Conservation (phyloP, 2,797 vertebrate species). For the Pipistrellus pygmaeus region DNA sequence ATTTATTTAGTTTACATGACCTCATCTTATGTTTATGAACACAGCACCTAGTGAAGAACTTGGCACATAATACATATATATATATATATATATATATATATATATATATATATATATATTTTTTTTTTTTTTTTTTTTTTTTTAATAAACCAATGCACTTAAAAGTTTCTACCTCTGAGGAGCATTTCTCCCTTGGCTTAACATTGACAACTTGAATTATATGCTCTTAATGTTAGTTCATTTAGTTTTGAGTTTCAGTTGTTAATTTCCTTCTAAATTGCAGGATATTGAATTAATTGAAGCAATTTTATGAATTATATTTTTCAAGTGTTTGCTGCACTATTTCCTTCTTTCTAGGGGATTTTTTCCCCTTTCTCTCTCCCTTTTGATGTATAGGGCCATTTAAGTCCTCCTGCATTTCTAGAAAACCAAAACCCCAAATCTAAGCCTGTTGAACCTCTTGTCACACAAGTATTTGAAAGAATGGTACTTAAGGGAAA, state of each 20-base stretch:
- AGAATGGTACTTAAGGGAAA: constrained; percentile 87
- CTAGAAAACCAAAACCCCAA: constrained; percentile 83
- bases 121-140: background rate
- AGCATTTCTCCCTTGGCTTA: constrained; percentile 34
- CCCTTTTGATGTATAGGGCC: constrained; percentile 74
- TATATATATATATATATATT: too few relatives aligned
- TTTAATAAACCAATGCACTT: background rate
- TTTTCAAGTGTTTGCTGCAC: constrained; percentile 70
- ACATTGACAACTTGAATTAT: constrained; percentile 46
- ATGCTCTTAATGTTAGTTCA: constrained; percentile 64
- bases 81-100: too few relatives aligned
- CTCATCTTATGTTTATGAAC: background rate
- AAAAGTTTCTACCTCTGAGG: constrained; percentile 32
- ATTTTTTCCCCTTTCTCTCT: background rate
- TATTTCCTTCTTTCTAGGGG: constrained; percentile 61
- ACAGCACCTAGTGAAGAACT: background rate
- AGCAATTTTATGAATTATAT: constrained; percentile 76
- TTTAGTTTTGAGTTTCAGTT: constrained; percentile 70
- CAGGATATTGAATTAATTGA: constrained; percentile 71
- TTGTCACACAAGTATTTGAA: constrained; percentile 86
- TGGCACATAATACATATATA: background rate
- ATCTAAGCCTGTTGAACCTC: constrained; percentile 85
- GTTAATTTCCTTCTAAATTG: constrained; percentile 81
- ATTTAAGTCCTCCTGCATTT: constrained; percentile 80
- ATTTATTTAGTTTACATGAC: background rate